These are phyloP conservation scores for Rotaria macrura DNA, from an alignment of 2,888 invertebrate species.

Conservation along the genomic window DNA sequence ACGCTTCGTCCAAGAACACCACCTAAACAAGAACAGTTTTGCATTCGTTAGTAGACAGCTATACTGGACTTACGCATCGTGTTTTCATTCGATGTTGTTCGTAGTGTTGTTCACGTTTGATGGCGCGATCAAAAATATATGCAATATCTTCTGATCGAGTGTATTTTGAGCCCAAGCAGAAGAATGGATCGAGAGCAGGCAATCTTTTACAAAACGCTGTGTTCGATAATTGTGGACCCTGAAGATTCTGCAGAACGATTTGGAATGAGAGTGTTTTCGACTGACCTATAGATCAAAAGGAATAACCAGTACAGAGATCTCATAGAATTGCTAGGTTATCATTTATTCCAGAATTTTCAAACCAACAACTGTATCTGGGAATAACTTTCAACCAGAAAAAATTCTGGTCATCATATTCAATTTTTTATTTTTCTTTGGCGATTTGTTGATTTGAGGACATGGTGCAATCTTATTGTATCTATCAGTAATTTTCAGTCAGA, in stretches of 20 bases:
- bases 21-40: not conserved
- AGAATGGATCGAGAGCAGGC: not conserved
- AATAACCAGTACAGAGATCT: no score
- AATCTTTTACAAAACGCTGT: not conserved
- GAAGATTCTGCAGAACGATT: not conserved
- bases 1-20: not conserved
- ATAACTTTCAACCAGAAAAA: no score
- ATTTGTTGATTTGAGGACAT: no score
- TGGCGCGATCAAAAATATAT: not conserved
- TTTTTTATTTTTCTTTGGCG: no score
- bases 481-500: no score
- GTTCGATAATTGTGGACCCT: not conserved
- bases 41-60: no score
- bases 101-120: not conserved
- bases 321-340: no score
- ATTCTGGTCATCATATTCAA: no score
- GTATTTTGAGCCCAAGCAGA: not conserved
- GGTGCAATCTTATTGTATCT: no score
- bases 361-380: no score
- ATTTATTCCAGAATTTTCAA: no score
- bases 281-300: not conserved
- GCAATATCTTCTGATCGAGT: constrained; percentile 13
- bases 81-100: not conserved
- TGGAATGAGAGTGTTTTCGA: not conserved
- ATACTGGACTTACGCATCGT: constrained; percentile 10